These are phyloP conservation scores for Drosophila subquinaria DNA, from an alignment of 2,888 invertebrate genomes.

Conservation along the genomic window DNA sequence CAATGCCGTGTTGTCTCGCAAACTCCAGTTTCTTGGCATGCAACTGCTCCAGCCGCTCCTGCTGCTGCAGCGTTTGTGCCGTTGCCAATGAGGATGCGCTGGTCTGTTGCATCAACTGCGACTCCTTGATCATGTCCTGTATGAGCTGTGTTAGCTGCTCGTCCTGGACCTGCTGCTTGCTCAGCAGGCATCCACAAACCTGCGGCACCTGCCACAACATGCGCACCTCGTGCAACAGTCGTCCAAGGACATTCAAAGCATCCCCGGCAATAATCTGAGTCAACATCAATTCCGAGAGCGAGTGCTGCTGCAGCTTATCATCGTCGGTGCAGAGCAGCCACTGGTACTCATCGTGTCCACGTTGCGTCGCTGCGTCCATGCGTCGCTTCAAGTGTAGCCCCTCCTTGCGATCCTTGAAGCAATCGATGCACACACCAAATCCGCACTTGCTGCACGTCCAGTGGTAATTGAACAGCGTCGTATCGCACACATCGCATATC, in stretches of 20 bases:
- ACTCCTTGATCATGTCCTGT: conserved; percentile 83
- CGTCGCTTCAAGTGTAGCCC: conserved; percentile 85
- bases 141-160: conserved; percentile 69
- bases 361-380: conserved; percentile 87
- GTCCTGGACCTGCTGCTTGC: conserved; percentile 83
- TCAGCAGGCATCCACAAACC: conserved; percentile 90
- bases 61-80: conserved; percentile 77
- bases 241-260: conserved; percentile 89
- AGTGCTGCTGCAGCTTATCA: conserved; percentile 88
- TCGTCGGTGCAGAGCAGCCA: conserved; percentile 96
- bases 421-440: conserved; percentile 98
- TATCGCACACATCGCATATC: conserved; percentile 99
- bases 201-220: conserved; percentile 92
- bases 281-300: conserved; percentile 94
- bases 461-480: conserved; percentile 98
- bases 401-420: conserved; percentile 93
- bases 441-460: conserved; percentile 99
- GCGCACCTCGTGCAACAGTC: conserved; percentile 91
- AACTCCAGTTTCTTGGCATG: conserved; percentile 81
- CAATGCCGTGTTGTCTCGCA: conserved; percentile 79
- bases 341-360: conserved; percentile 90
- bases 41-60: conserved; percentile 75
- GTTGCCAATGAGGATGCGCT: conserved; percentile 81
- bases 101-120: conserved; percentile 82
- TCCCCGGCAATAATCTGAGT: conserved; percentile 98